These are phyloP conservation scores for Dilophus febrilis DNA, from an alignment of 2,888 invertebrate species.

Conservation along the genomic window DNA sequence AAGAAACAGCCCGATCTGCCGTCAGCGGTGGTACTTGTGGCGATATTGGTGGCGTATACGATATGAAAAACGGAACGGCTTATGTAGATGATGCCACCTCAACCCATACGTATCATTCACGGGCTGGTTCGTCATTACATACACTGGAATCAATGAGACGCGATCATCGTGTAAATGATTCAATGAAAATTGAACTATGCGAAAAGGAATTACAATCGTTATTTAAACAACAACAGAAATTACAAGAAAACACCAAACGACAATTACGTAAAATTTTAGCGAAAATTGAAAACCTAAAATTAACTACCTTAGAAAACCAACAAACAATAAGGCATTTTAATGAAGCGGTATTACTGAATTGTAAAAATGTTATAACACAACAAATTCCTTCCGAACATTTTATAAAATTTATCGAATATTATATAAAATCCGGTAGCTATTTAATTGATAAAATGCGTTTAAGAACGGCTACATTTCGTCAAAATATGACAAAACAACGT, in stretches of 20 bases:
- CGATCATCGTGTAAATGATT: slow-evolving; percentile 21
- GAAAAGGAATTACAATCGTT: slow-evolving; percentile 17
- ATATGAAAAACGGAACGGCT: too few relatives aligned
- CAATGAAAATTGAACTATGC: slow-evolving; percentile 23
- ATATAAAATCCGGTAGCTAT: slow-evolving; percentile 33
- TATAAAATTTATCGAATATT: slow-evolving; percentile 34
- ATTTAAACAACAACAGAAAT: neutral
- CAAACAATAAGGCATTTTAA: slow-evolving; percentile 32
- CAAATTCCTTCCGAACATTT: slow-evolving; percentile 33
- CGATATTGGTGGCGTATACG: too few relatives aligned
- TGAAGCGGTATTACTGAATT: slow-evolving; percentile 23
- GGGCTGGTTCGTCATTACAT: too few relatives aligned
- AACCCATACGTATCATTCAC: too few relatives aligned
- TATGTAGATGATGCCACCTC: too few relatives aligned
- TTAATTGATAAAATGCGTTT: slow-evolving; percentile 35
- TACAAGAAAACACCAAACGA: neutral
- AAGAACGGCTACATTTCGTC: slow-evolving; percentile 31
- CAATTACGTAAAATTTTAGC: slow-evolving; percentile 21
- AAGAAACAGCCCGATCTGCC: too few relatives aligned
- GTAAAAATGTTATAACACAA: slow-evolving; percentile 28
- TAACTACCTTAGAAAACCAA: slow-evolving; percentile 28
- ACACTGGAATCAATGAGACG: too few relatives aligned
- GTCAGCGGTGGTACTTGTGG: too few relatives aligned
- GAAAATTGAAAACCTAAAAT: slow-evolving; percentile 33
- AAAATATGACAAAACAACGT: slow-evolving; percentile 28